A percentile compares a stretch with the other conserved stretches of the same genome.
Conservation (phyloP, 1,140 invertebrate species). For the Trichonephila clavipes region DNA sequence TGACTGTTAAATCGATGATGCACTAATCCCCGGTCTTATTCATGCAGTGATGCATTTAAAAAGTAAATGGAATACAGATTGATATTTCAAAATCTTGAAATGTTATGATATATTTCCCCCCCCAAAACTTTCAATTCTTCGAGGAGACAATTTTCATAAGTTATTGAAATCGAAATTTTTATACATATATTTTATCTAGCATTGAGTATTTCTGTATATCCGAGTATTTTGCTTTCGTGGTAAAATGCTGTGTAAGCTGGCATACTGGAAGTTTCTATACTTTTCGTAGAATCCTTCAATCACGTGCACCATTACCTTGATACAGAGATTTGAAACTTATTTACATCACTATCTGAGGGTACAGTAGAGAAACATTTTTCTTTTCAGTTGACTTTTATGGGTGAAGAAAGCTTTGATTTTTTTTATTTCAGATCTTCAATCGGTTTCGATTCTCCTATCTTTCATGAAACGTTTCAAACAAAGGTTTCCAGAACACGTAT, state of each 20-base stretch:
- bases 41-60: too few relatives aligned
- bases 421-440: background rate
- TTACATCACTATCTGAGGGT: constrained; percentile 41
- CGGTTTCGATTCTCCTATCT: background rate
- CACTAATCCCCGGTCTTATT: too few relatives aligned
- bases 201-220: background rate
- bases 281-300: constrained; percentile 37
- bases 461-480: background rate
- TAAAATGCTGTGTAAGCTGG: constrained; percentile 19
- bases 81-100: too few relatives aligned
- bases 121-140: background rate
- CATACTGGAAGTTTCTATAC: constrained; percentile 14
- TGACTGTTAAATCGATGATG: too few relatives aligned
- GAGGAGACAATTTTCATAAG: background rate
- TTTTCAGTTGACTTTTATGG: constrained; percentile 58
- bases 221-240: background rate
- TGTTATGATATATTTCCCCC: background rate
- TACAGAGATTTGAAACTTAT: constrained; percentile 46
- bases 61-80: too few relatives aligned
- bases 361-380: constrained; percentile 6
- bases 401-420: background rate
- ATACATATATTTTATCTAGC: background rate
- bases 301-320: constrained; percentile 60
- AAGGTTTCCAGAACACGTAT: background rate
- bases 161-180: background rate